Evolutionary conservation across 2,888 invertebrate species (phyloP), one percentile per base, ranked within the genome.

Genomic region (Thymelicus sylvestris): DNA sequence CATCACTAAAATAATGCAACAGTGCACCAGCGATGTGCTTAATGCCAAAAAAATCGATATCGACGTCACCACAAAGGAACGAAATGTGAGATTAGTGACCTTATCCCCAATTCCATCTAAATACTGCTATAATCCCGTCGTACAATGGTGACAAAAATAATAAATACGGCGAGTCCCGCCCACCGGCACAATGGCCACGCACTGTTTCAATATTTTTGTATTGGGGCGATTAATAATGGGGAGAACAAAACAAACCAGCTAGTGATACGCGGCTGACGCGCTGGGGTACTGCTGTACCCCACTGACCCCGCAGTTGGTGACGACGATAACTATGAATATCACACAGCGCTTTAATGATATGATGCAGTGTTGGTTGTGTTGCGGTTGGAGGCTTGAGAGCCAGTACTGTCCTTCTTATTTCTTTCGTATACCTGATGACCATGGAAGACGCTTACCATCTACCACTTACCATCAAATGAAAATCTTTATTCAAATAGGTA

Each of bases 81-180:
- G 81, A 84, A 88, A 87, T 80, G 83, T 82, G 85, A 89, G 93
- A 92, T 92, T 92, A 92, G 88, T 82, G 79, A 80, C 90, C 80
- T 91, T 93, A 93, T 93, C 92, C 92, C 91, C 92, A 93, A 93
- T 93, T 92, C 87, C 89, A 93, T 93, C 93, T 93, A 93, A 93
- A 93, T 92, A 91, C 91, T 86, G 80, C 85, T 88, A 86, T 93
- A 92, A 93, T 90, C 92, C 91, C 74, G 70, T n/a, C 78, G 85
- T 84, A 93, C 93, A 93, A 84, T 83, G 88, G 93, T 89, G 92
- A 92, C 92, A 92, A 91, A 93, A 93, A 93, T 93, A 93, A 93
- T 92, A 93, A 93, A 93, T 93, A 93, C 86, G 81, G 86, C 83
- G 77, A 79, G 76, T 73, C 76, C 81, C 87, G 81, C 80, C 87